Evolutionary conservation across 2,797 vertebrate genomes (phyloP), one percentile per base, ranked within the genome.

Genomic region (Schizopygopsis malacanthus): DNA sequence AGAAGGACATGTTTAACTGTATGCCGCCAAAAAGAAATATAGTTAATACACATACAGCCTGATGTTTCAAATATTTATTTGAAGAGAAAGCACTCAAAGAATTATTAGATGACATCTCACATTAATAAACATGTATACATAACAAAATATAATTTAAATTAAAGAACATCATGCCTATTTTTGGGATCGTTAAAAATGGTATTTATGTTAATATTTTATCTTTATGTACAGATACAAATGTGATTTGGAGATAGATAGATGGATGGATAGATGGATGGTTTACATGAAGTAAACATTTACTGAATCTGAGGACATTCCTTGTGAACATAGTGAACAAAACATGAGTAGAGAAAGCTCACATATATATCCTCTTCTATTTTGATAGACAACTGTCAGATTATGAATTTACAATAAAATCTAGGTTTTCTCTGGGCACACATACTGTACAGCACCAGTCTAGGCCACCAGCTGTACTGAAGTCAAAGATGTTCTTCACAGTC

Each of bases 1-100:
- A 91, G 92, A 91, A 90, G 90, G 91, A 87, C 91, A 87, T 90
- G 89, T 92, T 94, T 90, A 92, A 91, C 91, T 78, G 72, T 71
- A 87, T 81, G 72, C 77, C 4, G 91, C 76, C 52, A 88, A 88
- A 88, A 90, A 90, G 85, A 90, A 72, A 71, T 25, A 79, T 47
- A 82, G 69, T 73, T 56, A 33, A 28, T 54, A 67, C 61, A 82
- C 50, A 59, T 67, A 52, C 50, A 85, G 63, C 59, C 61, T 65
- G 63, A 63, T 77, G 50, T 47, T 59, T 87, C 54, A 33, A 47
- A 50, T 69, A 56, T 73, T 71, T 56, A 41, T 18, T 50, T 47
- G 28, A 87, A 73, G 61, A 41, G n/a, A 37, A 54, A 73, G 73
- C 70, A 47, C 20, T 52, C 63, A 67, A 67, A 37, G 7, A 67